Conservation (phyloP, 2,797 vertebrate genomes). For the Myotis planiceps region DNA sequence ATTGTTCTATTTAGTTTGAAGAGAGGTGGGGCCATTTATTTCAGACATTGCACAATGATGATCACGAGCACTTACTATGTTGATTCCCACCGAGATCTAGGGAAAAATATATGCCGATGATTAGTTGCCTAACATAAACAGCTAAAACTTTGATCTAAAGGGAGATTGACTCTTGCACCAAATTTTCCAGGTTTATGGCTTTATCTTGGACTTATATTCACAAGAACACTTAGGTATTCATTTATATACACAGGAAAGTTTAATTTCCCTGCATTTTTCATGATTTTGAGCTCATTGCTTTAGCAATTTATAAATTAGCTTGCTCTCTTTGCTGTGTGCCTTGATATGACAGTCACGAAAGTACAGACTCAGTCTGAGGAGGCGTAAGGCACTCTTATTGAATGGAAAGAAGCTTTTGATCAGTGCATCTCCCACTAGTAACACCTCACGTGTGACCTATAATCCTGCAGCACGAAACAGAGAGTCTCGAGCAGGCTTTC, state of each 20-base stretch:
- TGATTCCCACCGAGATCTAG: conserved; percentile 65
- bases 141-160: conserved; percentile 26
- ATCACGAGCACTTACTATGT: conserved; percentile 27
- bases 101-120: conserved; percentile 33
- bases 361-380: not conserved
- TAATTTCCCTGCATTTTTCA: conserved; percentile 13
- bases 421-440: not conserved
- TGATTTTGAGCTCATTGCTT: conserved; percentile 29
- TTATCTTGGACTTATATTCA: conserved; percentile 12
- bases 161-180: not conserved
- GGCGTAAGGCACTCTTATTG: not conserved
- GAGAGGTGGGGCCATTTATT: not conserved
- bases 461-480: not conserved
- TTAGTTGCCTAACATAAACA: conserved; percentile 69
- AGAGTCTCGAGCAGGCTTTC: conserved; percentile 58
- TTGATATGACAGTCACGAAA: conserved; percentile 28
- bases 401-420: conserved; percentile 53
- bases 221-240: not conserved
- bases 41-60: conserved; percentile 41
- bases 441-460: not conserved
- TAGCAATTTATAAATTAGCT: conserved; percentile 45
- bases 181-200: not conserved
- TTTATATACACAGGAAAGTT: not conserved
- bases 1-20: conserved; percentile 29
- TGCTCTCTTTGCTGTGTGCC: conserved; percentile 11